Evolutionary conservation across 2,888 invertebrate genomes (phyloP), one percentile per base, ranked within the genome.

Genomic region (Ecliptopera silaceata): DNA sequence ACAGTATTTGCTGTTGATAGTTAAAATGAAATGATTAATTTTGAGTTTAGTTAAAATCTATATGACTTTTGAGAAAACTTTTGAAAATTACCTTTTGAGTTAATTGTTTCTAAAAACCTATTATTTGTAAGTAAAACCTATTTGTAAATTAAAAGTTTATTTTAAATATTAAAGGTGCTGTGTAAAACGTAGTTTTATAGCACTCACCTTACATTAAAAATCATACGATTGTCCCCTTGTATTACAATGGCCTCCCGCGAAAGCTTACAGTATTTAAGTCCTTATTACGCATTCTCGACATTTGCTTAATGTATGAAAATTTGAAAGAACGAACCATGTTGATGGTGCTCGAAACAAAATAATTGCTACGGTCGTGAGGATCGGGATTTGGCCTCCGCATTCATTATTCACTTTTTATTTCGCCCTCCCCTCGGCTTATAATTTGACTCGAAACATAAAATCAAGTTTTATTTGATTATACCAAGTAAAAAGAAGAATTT

Each of bases 361-460:
- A 90, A 91, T 90, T 90, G 88, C 87, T 86, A 83, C 88, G 87
- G 88, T 86, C 86, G 84, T 87, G 82, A 82, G 86, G 86, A 83
- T 86, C 83, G 79, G 79, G 86, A 82, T 85, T 88, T 80, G 87
- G 86, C 84, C 87, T 84, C 83, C 80, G 82, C 88, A 88, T 89
- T 89, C 88, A 89, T 90, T 91, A 91, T 90, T 90, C 89, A 89
- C 89, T 88, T 91, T 89, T 88, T 88, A 88, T 89, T 90, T 86
- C 80, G 72, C 82, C 84, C 84, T 84, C 88, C 87, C 84, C 84
- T 86, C 78, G 80, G 85, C 87, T 89, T 90, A 88, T 89, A 89
- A 91, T 90, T 89, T 90, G 88, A 88, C 86, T 89, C 78, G 84
- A 87, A 90, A 89, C 88, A 89, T 89, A 89, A 89, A 90, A 90